Percentiles rank a stretch among this genome's conserved stretches.
Conservation (phyloP, 2,113 vertebrate genomes). For the Onychorhynchus coronatus region DNA sequence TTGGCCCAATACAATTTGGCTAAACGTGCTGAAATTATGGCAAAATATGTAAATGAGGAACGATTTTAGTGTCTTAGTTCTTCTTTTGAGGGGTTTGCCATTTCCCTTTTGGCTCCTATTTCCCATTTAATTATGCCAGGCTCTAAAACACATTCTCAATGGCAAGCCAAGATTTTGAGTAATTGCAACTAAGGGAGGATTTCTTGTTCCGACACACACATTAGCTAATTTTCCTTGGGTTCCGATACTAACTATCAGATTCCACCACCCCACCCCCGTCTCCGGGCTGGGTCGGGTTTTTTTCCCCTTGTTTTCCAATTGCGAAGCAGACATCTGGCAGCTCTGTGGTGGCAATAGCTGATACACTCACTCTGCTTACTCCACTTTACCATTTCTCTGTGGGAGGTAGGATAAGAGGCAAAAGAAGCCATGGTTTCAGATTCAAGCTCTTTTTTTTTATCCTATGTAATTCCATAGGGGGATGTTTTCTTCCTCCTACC, state of each 20-base stretch:
- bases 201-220: constrained; percentile 46
- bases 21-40: constrained; percentile 16
- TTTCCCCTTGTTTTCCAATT: not conserved
- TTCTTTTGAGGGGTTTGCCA: not conserved
- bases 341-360: constrained; percentile 35
- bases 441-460: constrained; percentile 17
- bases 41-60: constrained; percentile 7
- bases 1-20: not conserved
- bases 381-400: not conserved
- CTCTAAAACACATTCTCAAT: not conserved
- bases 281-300: not conserved
- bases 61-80: constrained; percentile 2
- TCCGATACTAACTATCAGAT: constrained; percentile 53
- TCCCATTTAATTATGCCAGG: constrained; percentile 1
- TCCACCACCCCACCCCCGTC: not conserved
- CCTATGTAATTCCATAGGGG: not conserved
- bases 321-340: constrained; percentile 50
- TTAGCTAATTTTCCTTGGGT: constrained; percentile 54
- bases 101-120: constrained; percentile 36
- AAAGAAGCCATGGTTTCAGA: not conserved
- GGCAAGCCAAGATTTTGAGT: constrained; percentile 57
- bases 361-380: not conserved
- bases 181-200: constrained; percentile 33
- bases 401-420: constrained; percentile 16
- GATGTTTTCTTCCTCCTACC: not conserved